Percentiles rank a stretch among this genome's conserved stretches.
These are phyloP conservation scores for Hydropsyche betteni DNA, from an alignment of 2,888 invertebrate genomes.

Conservation along the genomic window DNA sequence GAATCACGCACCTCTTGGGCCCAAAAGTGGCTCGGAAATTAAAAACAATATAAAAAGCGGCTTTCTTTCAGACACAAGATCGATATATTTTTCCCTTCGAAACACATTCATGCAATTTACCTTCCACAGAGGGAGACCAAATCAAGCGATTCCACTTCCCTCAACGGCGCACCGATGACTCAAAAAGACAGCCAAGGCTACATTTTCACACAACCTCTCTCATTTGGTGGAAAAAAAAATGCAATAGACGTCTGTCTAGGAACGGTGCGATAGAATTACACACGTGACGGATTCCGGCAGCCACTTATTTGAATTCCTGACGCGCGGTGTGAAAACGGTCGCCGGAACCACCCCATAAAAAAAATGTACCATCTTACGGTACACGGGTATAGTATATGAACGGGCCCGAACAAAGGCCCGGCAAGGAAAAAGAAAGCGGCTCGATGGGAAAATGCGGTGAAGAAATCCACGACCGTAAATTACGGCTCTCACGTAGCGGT, in stretches of 20 bases:
- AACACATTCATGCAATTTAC: no score
- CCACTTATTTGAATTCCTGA: constrained; percentile 50
- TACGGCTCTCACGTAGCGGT: constrained; percentile 39
- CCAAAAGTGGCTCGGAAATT: constrained; percentile 22
- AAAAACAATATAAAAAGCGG: constrained; percentile 12
- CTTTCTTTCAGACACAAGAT: background rate
- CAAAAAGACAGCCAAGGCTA: no score
- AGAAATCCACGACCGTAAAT: constrained; percentile 44
- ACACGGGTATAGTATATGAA: constrained; percentile 33
- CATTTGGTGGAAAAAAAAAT: constrained; percentile 28
- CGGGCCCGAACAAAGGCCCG: constrained; percentile 31
- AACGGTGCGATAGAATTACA: constrained; percentile 45
- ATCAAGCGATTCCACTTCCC: no score
- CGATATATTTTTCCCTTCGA: no score
- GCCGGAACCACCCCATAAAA: background rate
- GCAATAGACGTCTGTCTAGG: constrained; percentile 47
- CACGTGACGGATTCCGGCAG: constrained; percentile 48
- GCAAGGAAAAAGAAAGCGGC: constrained; percentile 7
- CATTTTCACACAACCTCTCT: no score
- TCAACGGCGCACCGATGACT: no score
- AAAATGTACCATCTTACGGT: no score
- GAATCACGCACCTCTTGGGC: constrained; percentile 2
- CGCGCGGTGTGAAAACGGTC: constrained; percentile 36
- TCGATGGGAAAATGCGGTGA: background rate
- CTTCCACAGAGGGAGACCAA: no score